A percentile compares a stretch with the other conserved stretches of the same genome.
These are phyloP conservation scores for Hemibates koningsi DNA, from an alignment of 2,113 vertebrate genomes.

Conservation along the genomic window DNA sequence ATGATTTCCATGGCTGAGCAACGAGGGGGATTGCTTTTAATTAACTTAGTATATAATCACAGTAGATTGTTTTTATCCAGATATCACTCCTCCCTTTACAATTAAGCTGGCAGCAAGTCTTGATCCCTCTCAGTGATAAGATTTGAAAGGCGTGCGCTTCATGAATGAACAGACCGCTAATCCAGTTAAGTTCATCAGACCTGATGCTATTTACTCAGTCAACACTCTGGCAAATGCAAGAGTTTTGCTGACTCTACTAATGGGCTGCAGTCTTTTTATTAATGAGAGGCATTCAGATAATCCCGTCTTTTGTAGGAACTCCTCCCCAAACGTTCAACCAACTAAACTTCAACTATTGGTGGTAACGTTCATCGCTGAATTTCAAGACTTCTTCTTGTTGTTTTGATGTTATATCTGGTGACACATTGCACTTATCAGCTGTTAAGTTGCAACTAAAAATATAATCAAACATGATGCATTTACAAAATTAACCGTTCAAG, in stretches of 20 bases:
- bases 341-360: not conserved
- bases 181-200: conserved; percentile 21
- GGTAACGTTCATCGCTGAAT: not conserved
- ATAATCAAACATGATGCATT: not conserved
- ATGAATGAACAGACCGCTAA: conserved; percentile 17
- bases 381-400: not conserved
- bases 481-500: not conserved
- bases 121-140: conserved; percentile 15
- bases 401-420: not conserved
- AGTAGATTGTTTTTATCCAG: not conserved
- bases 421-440: not conserved
- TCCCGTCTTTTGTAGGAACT: not conserved
- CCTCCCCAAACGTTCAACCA: not conserved
- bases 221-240: conserved; percentile 10
- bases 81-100: not conserved
- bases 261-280: not conserved
- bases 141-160: not conserved
- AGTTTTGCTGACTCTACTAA: conserved; percentile 11
- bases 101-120: conserved; percentile 1
- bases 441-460: not conserved
- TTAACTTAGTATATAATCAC: conserved; percentile 41
- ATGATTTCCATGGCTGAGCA: not conserved
- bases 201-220: conserved; percentile 30
- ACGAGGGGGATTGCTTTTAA: conserved; percentile 24
- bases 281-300: not conserved